Percentiles rank a stretch among this genome's conserved stretches.
Conservation (phyloP, 2,888 invertebrate genomes). For the Balanococcus diminutus region DNA sequence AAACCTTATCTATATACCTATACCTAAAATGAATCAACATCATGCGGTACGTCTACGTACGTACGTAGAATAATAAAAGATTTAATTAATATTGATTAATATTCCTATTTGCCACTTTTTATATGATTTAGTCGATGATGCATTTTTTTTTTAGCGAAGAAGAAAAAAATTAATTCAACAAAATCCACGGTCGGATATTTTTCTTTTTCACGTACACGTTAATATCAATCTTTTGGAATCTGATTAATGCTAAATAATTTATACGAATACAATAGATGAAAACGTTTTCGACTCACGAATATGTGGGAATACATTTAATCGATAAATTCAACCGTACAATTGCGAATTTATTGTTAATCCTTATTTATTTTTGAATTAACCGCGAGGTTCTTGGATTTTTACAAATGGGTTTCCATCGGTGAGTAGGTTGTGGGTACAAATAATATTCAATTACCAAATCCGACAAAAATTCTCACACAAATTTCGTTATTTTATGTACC, state of each 20-base stretch:
- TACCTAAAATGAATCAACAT: not conserved
- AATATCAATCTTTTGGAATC: not conserved
- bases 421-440: not conserved
- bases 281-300: not conserved
- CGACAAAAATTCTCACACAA: slow-evolving; percentile 28
- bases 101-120: not conserved
- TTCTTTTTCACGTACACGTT: not conserved
- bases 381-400: slow-evolving; percentile 7
- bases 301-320: slow-evolving; percentile 14
- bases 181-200: not conserved
- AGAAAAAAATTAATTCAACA: not conserved
- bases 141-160: not conserved
- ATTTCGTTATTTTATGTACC: not conserved
- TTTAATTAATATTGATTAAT: slow-evolving; percentile 30
- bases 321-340: not conserved
- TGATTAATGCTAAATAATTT: not conserved
- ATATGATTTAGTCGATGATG: not conserved
- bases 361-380: slow-evolving; percentile 25
- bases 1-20: not conserved
- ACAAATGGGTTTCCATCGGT: not conserved
- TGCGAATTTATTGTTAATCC: slow-evolving; percentile 22
- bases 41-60: too few species aligned
- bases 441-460: slow-evolving; percentile 4
- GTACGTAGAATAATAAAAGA: not conserved
- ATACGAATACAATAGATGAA: not conserved